Evolutionary conservation across 30 jellyfish, hydroid and myxozoan species (phyloP), one percentile per base, ranked within the genome.

Genomic region (Aurelia coerulea): DNA sequence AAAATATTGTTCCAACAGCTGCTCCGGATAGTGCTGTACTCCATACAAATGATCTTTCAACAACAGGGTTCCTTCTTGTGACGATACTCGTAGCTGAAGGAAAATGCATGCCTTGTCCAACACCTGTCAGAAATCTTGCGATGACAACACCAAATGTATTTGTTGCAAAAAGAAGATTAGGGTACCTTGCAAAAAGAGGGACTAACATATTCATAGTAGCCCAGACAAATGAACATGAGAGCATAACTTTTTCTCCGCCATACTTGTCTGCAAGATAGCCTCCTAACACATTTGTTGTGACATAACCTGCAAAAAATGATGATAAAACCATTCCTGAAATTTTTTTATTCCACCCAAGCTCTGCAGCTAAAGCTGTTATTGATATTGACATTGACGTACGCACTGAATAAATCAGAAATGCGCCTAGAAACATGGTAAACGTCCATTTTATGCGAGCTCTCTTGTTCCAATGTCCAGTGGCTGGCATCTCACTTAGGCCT

Each of bases 341-440:
- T 63, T 95, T 96, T 78, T 95, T 95, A 62, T 83, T 95, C 99
- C 99, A 95, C n/a, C 99, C 99, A 32, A 95, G 90, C 78, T 95
- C 99, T 18, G 82, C 78, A 17, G 95, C 91, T 12, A 95, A 77
- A 6, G 95, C 92, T 49, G 98, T 79, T 10, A 84, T 95, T 60
- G 97, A 88, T n/a, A 95, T 92, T 7, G 99, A 95, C 99, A 95
- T 95, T 19, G 99, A 86, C 3, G 99, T 69, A 14, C 99, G 90
- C 16, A 92, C 99, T 52, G 97, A 77, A 82, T 95, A 95, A 31
- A 90, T 96, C 70, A 95, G 58, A 10, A 95, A 79, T 63, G 92
- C 90, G 31, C 99, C 99, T 33, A 95, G 11, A 62, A 95, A 95
- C 34, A 82, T 75, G 1, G 83, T 49, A 3, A 76, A 62, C 17